A percentile compares a stretch with the other conserved stretches of the same genome.
phyloP scores from a whole-genome alignment of 2,888 invertebrate species.

The Idaea biselata region DNA sequence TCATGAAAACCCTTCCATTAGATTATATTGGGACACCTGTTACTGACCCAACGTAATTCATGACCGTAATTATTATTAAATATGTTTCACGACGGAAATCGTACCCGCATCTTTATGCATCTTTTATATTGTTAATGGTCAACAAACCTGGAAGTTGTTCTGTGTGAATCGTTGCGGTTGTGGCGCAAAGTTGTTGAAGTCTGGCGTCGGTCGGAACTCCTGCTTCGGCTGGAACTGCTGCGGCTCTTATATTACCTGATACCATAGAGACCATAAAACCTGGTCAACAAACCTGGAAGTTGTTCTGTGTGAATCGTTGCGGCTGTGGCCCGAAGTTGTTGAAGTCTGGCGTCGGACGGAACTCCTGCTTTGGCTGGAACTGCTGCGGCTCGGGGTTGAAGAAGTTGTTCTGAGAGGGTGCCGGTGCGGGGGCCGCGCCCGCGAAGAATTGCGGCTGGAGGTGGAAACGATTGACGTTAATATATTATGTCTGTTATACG shows the following conservation, averaged over 20 bases:
- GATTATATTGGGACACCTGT: no score
- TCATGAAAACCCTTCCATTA: no score
- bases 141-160: slow-evolving; percentile 29
- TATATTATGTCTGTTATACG: no score
- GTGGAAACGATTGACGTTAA: background rate
- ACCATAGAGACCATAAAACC: no score
- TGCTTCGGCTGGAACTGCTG: slow-evolving; percentile 57
- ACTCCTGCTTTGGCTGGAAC: slow-evolving; percentile 60
- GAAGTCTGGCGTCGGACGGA: slow-evolving; percentile 47
- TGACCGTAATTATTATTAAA: no score
- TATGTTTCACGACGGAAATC: no score
- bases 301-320: slow-evolving; percentile 31
- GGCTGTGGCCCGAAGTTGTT: slow-evolving; percentile 45
- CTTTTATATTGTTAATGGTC: no score
- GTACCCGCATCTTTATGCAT: no score
- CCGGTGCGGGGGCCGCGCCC: slow-evolving; percentile 62
- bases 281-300: slow-evolving; percentile 22
- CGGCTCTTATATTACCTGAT: no score
- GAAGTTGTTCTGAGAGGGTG: slow-evolving; percentile 51
- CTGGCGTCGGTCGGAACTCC: slow-evolving; percentile 52
- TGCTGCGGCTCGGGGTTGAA: slow-evolving; percentile 60
- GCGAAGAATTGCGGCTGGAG: slow-evolving; percentile 69
- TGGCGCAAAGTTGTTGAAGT: slow-evolving; percentile 47
- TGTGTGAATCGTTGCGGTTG: slow-evolving; percentile 30
- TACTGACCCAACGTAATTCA: no score